A percentile compares a stretch with the other conserved stretches of the same genome.
These are phyloP conservation scores for Hirundo rustica DNA, from an alignment of 2,797 vertebrate genomes.

Conservation along the genomic window DNA sequence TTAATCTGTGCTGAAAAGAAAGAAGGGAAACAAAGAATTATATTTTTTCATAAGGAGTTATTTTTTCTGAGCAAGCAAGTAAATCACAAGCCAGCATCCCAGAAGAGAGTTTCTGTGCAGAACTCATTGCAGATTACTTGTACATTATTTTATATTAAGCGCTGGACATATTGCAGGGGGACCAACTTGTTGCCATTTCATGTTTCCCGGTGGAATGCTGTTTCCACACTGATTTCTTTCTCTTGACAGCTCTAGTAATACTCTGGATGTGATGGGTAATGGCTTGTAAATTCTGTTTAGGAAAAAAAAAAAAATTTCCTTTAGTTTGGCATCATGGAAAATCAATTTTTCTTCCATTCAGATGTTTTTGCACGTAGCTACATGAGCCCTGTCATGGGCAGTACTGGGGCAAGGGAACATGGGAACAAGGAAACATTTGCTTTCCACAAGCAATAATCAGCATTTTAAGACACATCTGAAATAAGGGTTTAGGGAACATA, in stretches of 20 bases:
- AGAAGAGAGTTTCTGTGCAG: neutral
- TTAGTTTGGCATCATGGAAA: neutral
- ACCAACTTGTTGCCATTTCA: conserved; percentile 33
- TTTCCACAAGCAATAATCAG: neutral
- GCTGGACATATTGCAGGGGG: neutral
- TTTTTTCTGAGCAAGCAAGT: conserved; percentile 4
- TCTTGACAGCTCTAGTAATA: neutral
- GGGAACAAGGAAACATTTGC: neutral
- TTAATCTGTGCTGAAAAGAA: neutral
- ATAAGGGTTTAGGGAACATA: neutral
- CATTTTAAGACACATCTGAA: neutral
- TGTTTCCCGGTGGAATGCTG: neutral
- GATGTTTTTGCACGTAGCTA: neutral
- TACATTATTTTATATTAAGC: conserved; percentile 54
- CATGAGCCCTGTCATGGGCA: neutral
- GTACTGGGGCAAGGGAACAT: fast-evolving
- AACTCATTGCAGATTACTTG: conserved; percentile 39
- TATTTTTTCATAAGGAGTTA: neutral
- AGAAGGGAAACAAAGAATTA: fast-evolving
- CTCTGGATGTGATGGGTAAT: neutral
- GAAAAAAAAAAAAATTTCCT: neutral
- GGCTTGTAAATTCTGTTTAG: conserved; percentile 30
- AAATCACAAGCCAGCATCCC: neutral
- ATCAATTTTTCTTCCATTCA: neutral
- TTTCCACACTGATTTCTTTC: conserved; percentile 11